These are phyloP conservation scores for Papilio aristodemus DNA, from an alignment of 1,140 invertebrate genomes.

Conservation along the genomic window DNA sequence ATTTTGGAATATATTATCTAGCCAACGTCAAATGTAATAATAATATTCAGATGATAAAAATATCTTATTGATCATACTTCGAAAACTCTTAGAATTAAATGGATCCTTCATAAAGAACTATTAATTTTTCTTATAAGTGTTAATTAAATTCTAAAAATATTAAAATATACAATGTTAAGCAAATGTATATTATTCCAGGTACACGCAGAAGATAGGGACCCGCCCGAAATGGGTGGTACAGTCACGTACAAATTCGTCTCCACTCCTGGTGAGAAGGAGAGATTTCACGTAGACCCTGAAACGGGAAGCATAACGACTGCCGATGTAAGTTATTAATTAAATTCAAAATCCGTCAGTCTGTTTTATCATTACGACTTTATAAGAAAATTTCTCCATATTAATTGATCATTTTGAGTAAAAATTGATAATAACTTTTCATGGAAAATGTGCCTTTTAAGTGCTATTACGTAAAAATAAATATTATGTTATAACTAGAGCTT, in stretches of 20 bases:
- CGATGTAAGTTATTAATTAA: constrained; percentile 77
- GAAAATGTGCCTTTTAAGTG: too few relatives aligned
- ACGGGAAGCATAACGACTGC: constrained; percentile 89
- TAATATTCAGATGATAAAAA: neutral
- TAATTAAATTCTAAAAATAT: too few relatives aligned
- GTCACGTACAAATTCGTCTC: constrained; percentile 91
- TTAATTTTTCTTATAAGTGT: too few relatives aligned
- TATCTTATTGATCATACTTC: neutral
- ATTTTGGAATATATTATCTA: constrained; percentile 22
- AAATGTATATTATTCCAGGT: constrained; percentile 52
- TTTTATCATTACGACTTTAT: neutral
- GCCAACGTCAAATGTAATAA: constrained; percentile 11
- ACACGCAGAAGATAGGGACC: constrained; percentile 81
- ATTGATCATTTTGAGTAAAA: neutral
- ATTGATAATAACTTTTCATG: too few relatives aligned
- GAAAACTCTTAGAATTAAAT: neutral
- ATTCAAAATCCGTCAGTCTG: constrained; percentile 21
- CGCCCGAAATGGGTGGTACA: constrained; percentile 87
- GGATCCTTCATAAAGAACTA: neutral
- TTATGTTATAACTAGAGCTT: neutral
- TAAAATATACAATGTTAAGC: neutral
- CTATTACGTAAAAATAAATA: neutral
- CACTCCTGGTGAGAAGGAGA: constrained; percentile 85
- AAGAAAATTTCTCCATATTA: constrained; percentile 11
- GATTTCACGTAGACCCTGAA: constrained; percentile 88